Evolutionary conservation across 2,888 invertebrate species (phyloP).

Genomic region (Rambutsinella grinnellia): DNA sequence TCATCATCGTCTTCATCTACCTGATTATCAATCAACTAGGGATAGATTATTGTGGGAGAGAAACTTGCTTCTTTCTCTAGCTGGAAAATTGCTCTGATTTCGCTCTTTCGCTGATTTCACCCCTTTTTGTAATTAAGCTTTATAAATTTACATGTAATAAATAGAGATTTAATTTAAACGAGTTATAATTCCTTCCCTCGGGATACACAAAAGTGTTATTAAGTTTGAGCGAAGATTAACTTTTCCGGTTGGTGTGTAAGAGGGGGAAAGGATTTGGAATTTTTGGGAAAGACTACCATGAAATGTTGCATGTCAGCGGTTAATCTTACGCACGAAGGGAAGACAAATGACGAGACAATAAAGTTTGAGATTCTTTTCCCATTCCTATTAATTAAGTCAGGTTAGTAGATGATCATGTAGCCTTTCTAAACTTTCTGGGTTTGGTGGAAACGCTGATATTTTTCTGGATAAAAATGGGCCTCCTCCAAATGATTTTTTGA

Average conservation of each 20-base stretch:
- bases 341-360: background rate
- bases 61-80: constrained; percentile 33
- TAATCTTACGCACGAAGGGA: background rate
- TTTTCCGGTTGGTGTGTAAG: background rate
- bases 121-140: constrained; percentile 7
- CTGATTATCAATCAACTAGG: constrained; percentile 53
- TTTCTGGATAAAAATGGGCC: too few relatives aligned
- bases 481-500: too few relatives aligned
- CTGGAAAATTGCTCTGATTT: constrained; percentile 38
- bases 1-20: constrained; percentile 54
- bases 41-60: background rate
- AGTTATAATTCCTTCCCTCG: too few relatives aligned
- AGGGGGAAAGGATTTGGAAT: background rate
- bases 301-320: constrained; percentile 22
- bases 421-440: too few relatives aligned
- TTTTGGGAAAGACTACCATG: constrained; percentile 4
- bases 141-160: too few relatives aligned
- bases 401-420: constrained; percentile 2
- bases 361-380: background rate
- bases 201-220: too few relatives aligned
- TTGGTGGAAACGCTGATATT: constrained; percentile 10
- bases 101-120: too few relatives aligned
- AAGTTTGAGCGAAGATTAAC: too few relatives aligned
- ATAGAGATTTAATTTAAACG: too few relatives aligned
- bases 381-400: background rate